Base-by-base conservation (phyloP, 23 tunicate genomes). In the Ascidia mentula region DNA sequence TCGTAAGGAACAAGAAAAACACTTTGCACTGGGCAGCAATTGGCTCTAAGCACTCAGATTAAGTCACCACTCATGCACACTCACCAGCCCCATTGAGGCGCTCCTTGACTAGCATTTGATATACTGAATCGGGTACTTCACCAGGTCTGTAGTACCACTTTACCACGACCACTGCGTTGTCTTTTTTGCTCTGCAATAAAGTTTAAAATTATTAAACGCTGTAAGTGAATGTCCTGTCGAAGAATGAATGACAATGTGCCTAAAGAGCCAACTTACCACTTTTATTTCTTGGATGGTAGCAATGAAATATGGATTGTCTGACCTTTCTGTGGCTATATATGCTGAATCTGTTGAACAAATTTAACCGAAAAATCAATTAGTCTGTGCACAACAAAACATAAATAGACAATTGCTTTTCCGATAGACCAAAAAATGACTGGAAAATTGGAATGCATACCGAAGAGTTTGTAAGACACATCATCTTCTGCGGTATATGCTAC, bases 51-150 rank as follows among this genome's bases (percentile, higher is more conserved):
- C 7, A 9, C 65, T 3, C 24, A 53, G 65, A 53, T 53, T 53
- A 53, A 53, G 65, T 53, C 65, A 53, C 65, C 65, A 53, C 65
- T 53, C 24, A 53, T 53, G 65, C 7, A 31, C 60, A 73, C 84
- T 46, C 36, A 86, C 90, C 84, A 28, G 72, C 73, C 30, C 78
- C 90, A 71, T 86, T 82, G 5, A 84, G 72, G 38, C 99, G 89
- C 45, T 95, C 91, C 79, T 90, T 86, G 72, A 87, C 77, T 69
- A 95, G 79, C 96, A 90, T 95, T 70, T 88, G 96, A 60, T 95
- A 95, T 72, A 95, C 95, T 40, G 86, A 80, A 79, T 95, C 99
- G 17, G 99, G 99, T 53, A 95, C 88, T 82, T 95, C 99, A 69
- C 82, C 71, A 35, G 90, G 99, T 75, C 99, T 79, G 96, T 95